Evolutionary conservation across 2,797 vertebrate species (phyloP).

Genomic region (Echiichthys vipera): DNA sequence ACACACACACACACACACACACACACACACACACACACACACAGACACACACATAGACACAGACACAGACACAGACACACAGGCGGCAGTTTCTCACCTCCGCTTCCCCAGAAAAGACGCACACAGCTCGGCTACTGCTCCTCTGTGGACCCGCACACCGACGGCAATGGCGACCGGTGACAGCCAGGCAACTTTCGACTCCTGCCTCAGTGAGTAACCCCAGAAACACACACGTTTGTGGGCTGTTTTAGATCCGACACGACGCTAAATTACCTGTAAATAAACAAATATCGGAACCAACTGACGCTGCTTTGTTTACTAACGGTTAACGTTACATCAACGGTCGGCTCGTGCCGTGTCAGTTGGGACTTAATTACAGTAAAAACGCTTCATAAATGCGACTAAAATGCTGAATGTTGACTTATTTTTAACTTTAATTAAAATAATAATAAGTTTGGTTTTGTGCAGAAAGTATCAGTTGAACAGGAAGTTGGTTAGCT

Average conservation of each 20-base stretch:
- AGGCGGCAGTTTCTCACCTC: constrained; percentile 52
- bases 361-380: neutral
- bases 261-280: neutral
- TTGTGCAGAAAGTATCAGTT: constrained; percentile 15
- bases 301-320: neutral
- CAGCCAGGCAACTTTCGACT: constrained; percentile 66
- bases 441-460: neutral
- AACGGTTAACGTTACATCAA: neutral
- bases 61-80: no score
- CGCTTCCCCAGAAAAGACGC: constrained; percentile 1
- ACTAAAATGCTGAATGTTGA: fast-evolving
- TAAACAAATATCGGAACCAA: neutral
- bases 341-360: neutral
- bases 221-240: fast-evolving
- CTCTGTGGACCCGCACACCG: neutral
- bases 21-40: no score
- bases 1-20: no score
- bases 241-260: neutral
- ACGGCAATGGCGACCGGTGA: constrained; percentile 75
- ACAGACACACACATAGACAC: no score
- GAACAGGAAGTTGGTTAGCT: constrained; percentile 68
- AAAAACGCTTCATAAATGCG: fast-evolving
- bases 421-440: neutral
- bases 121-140: neutral
- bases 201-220: constrained; percentile 81